phyloP scores from a whole-genome alignment of 2,113 vertebrate species.

The Glaucomys volans region DNA sequence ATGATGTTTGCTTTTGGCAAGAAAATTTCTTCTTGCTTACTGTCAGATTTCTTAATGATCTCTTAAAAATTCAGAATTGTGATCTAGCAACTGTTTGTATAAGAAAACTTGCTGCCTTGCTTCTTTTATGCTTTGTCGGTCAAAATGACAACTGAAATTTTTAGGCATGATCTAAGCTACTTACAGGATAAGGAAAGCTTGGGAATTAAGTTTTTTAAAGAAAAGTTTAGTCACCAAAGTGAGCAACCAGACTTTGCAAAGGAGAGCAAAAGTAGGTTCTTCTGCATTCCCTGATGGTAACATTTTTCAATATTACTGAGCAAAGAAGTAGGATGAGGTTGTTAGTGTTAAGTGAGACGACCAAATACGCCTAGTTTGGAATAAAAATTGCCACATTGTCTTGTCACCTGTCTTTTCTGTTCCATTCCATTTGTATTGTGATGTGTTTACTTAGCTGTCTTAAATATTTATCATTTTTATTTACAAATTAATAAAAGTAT shows the following conservation, averaged over 20 bases:
- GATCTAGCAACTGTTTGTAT: constrained; percentile 43
- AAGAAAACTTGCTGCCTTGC: not conserved
- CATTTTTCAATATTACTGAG: not conserved
- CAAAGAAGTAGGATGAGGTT: not conserved
- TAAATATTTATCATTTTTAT: constrained; percentile 34
- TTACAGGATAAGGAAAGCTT: not conserved
- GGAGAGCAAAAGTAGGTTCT: not conserved
- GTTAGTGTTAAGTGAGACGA: not conserved
- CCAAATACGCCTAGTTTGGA: not conserved
- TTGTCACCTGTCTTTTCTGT: not conserved
- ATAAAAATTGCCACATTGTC: not conserved
- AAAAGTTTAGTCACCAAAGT: constrained; percentile 29
- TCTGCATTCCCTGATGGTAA: not conserved
- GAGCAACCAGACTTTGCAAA: constrained; percentile 1
- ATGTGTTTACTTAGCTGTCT: not conserved
- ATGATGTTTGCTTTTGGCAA: constrained; percentile 23
- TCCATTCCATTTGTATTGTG: not conserved
- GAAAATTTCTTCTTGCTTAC: constrained; percentile 39
- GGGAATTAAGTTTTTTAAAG: constrained; percentile 16
- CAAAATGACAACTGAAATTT: constrained; percentile 40
- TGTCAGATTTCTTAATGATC: not conserved
- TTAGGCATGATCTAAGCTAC: constrained; percentile 11
- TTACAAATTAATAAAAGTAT: not conserved
- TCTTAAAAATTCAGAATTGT: constrained; percentile 42
- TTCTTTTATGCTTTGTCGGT: constrained; percentile 63